A percentile compares a stretch with the other conserved stretches of the same genome.
phyloP scores from a whole-genome alignment of 2,113 vertebrate species.

The Myotis lucifugus region DNA sequence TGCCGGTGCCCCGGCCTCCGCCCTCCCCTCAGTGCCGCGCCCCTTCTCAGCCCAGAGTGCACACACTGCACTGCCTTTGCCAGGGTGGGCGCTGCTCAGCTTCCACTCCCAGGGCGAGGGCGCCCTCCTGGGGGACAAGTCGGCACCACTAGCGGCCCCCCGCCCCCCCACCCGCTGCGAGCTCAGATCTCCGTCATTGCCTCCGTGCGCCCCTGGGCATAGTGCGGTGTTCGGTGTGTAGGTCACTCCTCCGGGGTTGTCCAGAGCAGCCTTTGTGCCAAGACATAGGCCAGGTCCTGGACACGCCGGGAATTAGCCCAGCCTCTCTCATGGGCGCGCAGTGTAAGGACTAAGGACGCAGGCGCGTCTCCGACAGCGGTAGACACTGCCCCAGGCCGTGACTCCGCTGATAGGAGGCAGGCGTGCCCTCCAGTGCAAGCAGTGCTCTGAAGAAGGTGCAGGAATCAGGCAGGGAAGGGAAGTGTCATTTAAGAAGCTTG shows the following conservation, averaged over 20 bases:
- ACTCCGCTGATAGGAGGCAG: neutral
- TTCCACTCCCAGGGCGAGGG: neutral
- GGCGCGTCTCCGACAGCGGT: too few relatives aligned
- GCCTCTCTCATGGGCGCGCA: neutral
- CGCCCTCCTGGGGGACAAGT: fast-evolving
- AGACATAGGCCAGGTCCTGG: neutral
- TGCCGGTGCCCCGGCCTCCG: fast-evolving
- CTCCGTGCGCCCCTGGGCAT: too few relatives aligned
- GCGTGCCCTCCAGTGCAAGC: neutral
- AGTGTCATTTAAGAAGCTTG: neutral
- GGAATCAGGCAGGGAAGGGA: neutral
- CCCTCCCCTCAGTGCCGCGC: neutral
- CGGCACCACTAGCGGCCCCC: too few relatives aligned
- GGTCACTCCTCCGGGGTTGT: too few relatives aligned
- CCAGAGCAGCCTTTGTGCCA: neutral
- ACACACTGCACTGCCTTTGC: neutral
- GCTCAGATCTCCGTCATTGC: neutral
- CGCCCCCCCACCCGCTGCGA: too few relatives aligned
- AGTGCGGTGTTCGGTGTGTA: too few relatives aligned
- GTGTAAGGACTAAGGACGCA: neutral
- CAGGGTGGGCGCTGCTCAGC: neutral
- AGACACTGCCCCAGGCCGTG: fast-evolving
- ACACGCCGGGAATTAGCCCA: neutral
- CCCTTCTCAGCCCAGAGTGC: neutral
- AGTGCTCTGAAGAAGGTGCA: neutral